Evolutionary conservation across 2,113 vertebrate genomes (phyloP).

Genomic region (Pristiophorus japonicus): DNA sequence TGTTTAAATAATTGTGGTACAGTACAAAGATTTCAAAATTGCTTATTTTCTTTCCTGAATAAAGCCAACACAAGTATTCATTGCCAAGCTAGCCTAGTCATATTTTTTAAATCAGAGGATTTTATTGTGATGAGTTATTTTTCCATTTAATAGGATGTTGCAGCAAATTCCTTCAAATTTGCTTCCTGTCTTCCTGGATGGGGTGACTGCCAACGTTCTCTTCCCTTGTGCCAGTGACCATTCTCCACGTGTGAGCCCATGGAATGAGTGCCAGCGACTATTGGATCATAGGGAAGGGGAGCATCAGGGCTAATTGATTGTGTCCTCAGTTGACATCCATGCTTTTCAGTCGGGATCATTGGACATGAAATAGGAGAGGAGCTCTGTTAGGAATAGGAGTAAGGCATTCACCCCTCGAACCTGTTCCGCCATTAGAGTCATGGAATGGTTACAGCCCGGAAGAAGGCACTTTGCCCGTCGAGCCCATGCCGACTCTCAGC

Average conservation of each 20-base stretch:
- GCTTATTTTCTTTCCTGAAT: neutral
- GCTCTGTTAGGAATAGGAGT: neutral
- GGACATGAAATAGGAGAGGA: neutral
- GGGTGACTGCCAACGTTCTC: neutral
- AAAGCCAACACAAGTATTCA: neutral
- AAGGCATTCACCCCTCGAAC: neutral
- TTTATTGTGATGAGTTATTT: neutral
- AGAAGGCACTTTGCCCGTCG: too few relatives aligned
- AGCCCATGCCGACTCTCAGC: too few relatives aligned
- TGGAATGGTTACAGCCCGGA: too few relatives aligned
- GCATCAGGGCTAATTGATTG: neutral
- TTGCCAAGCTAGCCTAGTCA: neutral
- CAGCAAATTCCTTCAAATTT: neutral
- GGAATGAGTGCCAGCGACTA: neutral
- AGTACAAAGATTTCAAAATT: constrained; percentile 1
- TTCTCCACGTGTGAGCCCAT: neutral
- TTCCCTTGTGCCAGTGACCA: neutral
- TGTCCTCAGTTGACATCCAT: neutral
- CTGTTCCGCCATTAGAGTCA: neutral
- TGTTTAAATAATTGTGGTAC: neutral
- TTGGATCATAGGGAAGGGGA: neutral
- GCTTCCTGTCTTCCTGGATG: neutral
- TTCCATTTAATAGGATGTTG: neutral
- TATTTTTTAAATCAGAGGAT: neutral
- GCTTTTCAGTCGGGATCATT: neutral